Evolutionary conservation across 2,113 vertebrate genomes (phyloP).

Genomic region (Microcebus ravelobensis): DNA sequence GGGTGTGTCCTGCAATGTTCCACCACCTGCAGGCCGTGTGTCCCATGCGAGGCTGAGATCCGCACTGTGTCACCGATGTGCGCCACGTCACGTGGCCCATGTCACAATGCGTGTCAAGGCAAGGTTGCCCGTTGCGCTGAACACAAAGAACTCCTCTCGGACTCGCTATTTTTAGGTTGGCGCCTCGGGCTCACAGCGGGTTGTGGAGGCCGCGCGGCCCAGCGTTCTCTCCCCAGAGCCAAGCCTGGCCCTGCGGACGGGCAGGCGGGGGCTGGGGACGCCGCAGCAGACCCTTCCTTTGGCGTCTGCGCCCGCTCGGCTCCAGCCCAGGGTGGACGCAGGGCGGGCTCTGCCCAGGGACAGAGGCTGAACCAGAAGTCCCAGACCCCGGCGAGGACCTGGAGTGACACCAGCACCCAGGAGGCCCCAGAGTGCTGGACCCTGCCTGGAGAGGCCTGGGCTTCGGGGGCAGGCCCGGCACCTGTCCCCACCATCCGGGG

Average conservation of each 20-base stretch:
- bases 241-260: not conserved
- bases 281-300: too few relatives aligned
- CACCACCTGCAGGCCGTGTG: fast-evolving
- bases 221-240: not conserved
- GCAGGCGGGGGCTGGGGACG: fast-evolving
- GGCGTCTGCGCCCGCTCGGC: not conserved
- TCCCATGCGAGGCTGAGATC: not conserved
- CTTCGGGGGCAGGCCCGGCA: not conserved
- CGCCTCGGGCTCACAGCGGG: not conserved
- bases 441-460: not conserved
- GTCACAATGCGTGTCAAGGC: fast-evolving
- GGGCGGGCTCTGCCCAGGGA: fast-evolving
- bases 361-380: not conserved
- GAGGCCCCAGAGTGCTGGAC: not conserved
- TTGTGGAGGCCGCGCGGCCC: not conserved
- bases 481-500: too few relatives aligned
- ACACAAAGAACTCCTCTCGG: not conserved
- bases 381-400: not conserved
- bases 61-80: fast-evolving
- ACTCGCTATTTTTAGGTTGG: not conserved
- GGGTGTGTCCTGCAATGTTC: fast-evolving
- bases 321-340: fast-evolving
- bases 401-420: not conserved
- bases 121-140: fast-evolving
- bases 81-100: not conserved